Evolutionary conservation across 30 jellyfish, hydroid and myxozoan species (phyloP).

Genomic region (Rhopilema esculentum): DNA sequence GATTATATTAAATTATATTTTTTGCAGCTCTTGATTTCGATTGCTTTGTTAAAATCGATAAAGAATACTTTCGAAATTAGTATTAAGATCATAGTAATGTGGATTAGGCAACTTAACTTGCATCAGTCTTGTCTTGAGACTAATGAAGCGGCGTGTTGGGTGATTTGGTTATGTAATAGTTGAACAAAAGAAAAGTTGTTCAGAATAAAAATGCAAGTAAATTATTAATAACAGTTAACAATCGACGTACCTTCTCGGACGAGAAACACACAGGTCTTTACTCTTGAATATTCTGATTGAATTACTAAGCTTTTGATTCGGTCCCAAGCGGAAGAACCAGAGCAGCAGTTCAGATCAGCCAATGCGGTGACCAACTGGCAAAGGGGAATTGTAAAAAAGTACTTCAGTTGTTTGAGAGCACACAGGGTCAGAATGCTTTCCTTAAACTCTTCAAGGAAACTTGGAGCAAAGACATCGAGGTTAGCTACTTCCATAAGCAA

Average conservation of each 20-base stretch:
- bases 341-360: slow-evolving; percentile 4
- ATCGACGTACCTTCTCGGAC: slow-evolving; percentile 15
- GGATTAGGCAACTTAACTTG: too few relatives aligned
- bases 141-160: too few relatives aligned
- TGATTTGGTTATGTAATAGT: too few relatives aligned
- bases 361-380: slow-evolving; percentile 54
- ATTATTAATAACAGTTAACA: not conserved
- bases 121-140: too few relatives aligned
- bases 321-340: slow-evolving; percentile 14
- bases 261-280: slow-evolving; percentile 33
- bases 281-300: slow-evolving; percentile 12
- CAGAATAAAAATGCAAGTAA: not conserved
- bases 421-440: slow-evolving; percentile 18
- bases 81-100: too few relatives aligned
- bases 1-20: too few relatives aligned
- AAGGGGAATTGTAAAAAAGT: slow-evolving; percentile 27
- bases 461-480: slow-evolving; percentile 29
- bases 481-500: slow-evolving; percentile 39
- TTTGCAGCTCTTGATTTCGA: too few relatives aligned
- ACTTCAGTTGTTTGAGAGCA: slow-evolving; percentile 35
- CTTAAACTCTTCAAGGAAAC: slow-evolving; percentile 28
- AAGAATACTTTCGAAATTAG: too few relatives aligned
- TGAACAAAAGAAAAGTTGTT: not conserved
- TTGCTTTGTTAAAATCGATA: too few relatives aligned
- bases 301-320: not conserved